Percentiles rank a stretch among this genome's conserved stretches.
Evolutionary conservation across 1,140 invertebrate species (phyloP).

Genomic region (Augochlora pura): DNA sequence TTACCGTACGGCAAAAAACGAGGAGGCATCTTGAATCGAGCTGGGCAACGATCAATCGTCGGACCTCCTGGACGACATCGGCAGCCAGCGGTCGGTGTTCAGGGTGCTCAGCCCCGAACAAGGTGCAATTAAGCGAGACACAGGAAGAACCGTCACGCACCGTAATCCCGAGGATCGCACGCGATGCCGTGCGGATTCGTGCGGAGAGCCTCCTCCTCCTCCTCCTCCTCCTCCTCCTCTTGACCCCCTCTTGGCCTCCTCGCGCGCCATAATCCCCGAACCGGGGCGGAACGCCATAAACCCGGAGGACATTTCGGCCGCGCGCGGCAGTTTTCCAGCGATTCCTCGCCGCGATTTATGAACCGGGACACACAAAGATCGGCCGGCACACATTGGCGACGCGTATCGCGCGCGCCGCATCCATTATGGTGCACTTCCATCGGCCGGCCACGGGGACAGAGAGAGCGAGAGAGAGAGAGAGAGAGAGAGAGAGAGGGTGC

Average conservation of each 20-base stretch:
- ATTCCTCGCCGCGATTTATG: slow-evolving; percentile 67
- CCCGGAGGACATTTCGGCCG: slow-evolving; percentile 16
- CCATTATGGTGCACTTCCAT: slow-evolving; percentile 62
- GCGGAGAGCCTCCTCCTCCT: neutral
- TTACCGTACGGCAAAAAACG: too few relatives aligned
- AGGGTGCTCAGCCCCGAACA: neutral
- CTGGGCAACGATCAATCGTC: neutral
- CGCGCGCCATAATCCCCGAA: slow-evolving; percentile 11
- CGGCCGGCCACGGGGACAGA: neutral
- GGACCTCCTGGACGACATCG: neutral
- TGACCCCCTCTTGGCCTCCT: too few relatives aligned
- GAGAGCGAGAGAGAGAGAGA: too few relatives aligned
- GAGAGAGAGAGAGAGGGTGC: too few relatives aligned
- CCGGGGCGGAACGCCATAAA: neutral
- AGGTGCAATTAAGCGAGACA: slow-evolving; percentile 11
- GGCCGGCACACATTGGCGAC: slow-evolving; percentile 60
- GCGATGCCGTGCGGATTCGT: neutral
- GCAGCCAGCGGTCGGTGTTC: neutral
- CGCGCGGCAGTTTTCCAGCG: slow-evolving; percentile 58
- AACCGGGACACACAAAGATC: slow-evolving; percentile 61
- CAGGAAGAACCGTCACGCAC: neutral
- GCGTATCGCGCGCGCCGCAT: slow-evolving; percentile 63
- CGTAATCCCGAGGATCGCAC: slow-evolving; percentile 5
- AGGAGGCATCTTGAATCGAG: neutral
- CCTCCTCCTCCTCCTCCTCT: too few relatives aligned